Evolutionary conservation across 2,113 vertebrate species (phyloP).

Genomic region (Seriola rivoliana): DNA sequence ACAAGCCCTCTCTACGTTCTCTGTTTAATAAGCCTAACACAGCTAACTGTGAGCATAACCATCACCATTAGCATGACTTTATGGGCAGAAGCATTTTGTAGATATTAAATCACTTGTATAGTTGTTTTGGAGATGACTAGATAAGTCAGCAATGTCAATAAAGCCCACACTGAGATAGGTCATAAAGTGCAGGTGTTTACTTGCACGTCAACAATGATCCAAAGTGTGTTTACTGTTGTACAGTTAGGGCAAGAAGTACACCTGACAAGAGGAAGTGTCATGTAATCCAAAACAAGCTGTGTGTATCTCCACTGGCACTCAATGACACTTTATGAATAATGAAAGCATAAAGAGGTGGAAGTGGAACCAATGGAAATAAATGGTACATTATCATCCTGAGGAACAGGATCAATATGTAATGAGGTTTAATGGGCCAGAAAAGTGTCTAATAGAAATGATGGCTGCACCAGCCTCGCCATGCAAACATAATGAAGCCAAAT

Average conservation of each 20-base stretch:
- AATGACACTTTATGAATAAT: constrained; percentile 60
- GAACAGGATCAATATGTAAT: constrained; percentile 79
- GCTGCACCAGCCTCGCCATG: constrained; percentile 60
- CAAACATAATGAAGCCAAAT: constrained; percentile 77
- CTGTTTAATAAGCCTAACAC: not conserved
- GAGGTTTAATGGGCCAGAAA: constrained; percentile 81
- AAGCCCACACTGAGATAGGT: not conserved
- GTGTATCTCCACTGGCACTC: constrained; percentile 41
- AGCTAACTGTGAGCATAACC: not conserved
- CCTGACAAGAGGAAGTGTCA: not conserved
- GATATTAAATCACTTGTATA: not conserved
- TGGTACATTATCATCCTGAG: constrained; percentile 65
- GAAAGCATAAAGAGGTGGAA: constrained; percentile 55
- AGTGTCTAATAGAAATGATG: constrained; percentile 79
- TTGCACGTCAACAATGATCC: constrained; percentile 2
- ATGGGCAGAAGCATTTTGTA: not conserved
- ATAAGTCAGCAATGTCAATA: not conserved
- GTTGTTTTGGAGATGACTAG: not conserved
- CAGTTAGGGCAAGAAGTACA: not conserved
- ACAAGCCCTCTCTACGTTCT: not conserved
- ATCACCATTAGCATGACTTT: not conserved
- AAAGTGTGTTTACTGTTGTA: not conserved
- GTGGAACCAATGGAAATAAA: constrained; percentile 70
- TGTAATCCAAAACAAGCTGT: constrained; percentile 18
- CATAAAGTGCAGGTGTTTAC: not conserved